Evolutionary conservation across 2,888 invertebrate genomes (phyloP).

Genomic region (Pilophorus perplexus): DNA sequence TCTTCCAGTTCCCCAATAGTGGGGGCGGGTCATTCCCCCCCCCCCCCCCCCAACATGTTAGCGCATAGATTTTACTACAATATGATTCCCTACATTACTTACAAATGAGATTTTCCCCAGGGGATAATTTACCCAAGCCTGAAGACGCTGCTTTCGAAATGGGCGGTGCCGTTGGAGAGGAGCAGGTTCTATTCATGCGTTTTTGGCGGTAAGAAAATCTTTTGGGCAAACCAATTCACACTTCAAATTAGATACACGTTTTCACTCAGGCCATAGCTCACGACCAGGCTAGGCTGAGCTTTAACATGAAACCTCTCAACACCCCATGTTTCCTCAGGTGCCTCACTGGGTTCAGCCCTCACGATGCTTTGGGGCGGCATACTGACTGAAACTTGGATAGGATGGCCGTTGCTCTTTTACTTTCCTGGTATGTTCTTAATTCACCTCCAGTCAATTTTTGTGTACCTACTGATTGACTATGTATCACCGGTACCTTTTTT

Average conservation of each 20-base stretch:
- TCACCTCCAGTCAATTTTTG: neutral
- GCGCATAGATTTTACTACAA: no score
- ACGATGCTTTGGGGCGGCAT: slow-evolving; percentile 70
- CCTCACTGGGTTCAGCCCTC: slow-evolving; percentile 74
- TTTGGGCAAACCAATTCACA: slow-evolving; percentile 56
- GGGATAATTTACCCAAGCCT: slow-evolving; percentile 66
- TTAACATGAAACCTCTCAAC: no score
- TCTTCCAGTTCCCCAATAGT: no score
- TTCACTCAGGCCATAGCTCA: no score
- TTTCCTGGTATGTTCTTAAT: slow-evolving; percentile 58
- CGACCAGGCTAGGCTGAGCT: no score
- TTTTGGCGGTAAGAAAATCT: slow-evolving; percentile 53
- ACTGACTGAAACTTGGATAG: slow-evolving; percentile 64
- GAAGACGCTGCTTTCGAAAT: slow-evolving; percentile 67
- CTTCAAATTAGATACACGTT: no score
- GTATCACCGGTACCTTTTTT: neutral
- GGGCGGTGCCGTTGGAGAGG: slow-evolving; percentile 69
- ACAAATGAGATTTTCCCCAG: no score
- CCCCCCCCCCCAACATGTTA: no score
- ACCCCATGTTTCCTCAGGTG: no score
- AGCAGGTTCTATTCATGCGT: slow-evolving; percentile 57
- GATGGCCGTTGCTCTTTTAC: slow-evolving; percentile 80
- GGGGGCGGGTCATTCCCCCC: no score
- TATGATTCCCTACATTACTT: no score
- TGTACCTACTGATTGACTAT: no score